A percentile compares a stretch with the other conserved stretches of the same genome.
Evolutionary conservation across 2,888 invertebrate genomes (phyloP).

Genomic region (Eupithecia subfuscata): DNA sequence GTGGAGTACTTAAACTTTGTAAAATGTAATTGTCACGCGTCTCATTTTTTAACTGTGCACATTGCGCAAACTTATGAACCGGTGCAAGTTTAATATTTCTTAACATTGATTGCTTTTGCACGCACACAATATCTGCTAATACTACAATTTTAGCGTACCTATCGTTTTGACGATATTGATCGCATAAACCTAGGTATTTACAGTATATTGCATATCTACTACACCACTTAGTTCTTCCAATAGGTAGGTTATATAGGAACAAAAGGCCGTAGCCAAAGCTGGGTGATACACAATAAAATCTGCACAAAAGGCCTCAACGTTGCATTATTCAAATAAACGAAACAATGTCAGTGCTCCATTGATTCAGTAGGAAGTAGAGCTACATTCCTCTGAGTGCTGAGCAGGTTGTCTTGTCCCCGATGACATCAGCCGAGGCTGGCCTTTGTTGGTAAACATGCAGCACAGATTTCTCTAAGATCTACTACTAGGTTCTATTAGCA

Average conservation of each 20-base stretch:
- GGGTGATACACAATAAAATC: not conserved
- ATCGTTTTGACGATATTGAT: not conserved
- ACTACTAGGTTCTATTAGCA: not conserved
- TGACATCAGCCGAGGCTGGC: slow-evolving; percentile 24
- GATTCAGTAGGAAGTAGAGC: slow-evolving; percentile 28
- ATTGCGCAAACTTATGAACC: not conserved
- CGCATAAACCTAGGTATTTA: not conserved
- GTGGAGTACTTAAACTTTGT: not conserved
- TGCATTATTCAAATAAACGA: slow-evolving; percentile 14
- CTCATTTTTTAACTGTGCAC: not conserved
- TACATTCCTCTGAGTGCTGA: slow-evolving; percentile 24
- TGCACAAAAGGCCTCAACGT: not conserved
- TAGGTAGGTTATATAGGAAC: no score
- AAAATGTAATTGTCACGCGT: not conserved
- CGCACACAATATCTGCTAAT: not conserved
- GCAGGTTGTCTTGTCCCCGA: slow-evolving; percentile 18
- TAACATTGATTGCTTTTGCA: not conserved
- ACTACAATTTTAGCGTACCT: not conserved
- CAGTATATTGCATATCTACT: not conserved
- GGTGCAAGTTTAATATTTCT: not conserved
- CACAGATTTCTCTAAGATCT: not conserved
- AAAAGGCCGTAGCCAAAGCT: not conserved
- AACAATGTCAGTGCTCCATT: slow-evolving; percentile 14
- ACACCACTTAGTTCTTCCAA: not conserved
- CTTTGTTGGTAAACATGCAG: slow-evolving; percentile 10